Evolutionary conservation across 2,888 invertebrate species (phyloP).

Genomic region (Callimorpha dominula): DNA sequence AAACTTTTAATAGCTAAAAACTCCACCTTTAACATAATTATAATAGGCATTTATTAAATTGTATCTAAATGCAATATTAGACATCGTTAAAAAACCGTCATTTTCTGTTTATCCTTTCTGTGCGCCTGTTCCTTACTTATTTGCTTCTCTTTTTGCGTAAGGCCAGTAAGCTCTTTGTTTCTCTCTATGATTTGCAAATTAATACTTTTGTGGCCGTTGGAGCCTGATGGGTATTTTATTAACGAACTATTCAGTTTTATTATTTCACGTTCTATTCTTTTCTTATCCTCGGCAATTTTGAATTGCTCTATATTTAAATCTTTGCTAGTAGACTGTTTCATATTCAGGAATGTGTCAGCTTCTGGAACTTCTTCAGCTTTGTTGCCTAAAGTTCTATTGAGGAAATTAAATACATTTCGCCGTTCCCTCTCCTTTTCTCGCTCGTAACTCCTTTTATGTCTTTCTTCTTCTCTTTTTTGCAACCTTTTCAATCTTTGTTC

Average conservation of each 20-base stretch:
- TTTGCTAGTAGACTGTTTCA: conserved; percentile 87
- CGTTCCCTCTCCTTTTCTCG: conserved; percentile 87
- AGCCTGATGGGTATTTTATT: conserved; percentile 87
- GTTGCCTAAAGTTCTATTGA: conserved; percentile 88
- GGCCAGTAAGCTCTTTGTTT: conserved; percentile 86
- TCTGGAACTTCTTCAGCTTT: conserved; percentile 56
- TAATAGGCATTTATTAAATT: neutral
- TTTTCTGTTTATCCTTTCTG: conserved; percentile 91
- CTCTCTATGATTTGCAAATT: conserved; percentile 87
- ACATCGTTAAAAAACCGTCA: conserved; percentile 89
- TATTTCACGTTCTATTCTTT: conserved; percentile 89
- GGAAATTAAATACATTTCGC: conserved; percentile 91
- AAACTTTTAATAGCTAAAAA: neutral
- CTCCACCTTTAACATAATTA: neutral
- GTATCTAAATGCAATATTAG: conserved; percentile 1
- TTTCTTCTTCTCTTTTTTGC: conserved; percentile 88
- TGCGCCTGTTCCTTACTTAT: conserved; percentile 90
- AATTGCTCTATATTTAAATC: conserved; percentile 91
- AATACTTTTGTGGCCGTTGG: conserved; percentile 88
- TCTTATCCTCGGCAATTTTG: conserved; percentile 90
- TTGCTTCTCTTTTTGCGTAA: conserved; percentile 88
- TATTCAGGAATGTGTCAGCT: conserved; percentile 57
- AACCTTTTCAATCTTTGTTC: conserved; percentile 89
- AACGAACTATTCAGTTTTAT: conserved; percentile 89
- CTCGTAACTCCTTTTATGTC: conserved; percentile 88